Base-by-base conservation (phyloP, 1,140 invertebrate genomes). In the Megalopta genalis region DNA sequence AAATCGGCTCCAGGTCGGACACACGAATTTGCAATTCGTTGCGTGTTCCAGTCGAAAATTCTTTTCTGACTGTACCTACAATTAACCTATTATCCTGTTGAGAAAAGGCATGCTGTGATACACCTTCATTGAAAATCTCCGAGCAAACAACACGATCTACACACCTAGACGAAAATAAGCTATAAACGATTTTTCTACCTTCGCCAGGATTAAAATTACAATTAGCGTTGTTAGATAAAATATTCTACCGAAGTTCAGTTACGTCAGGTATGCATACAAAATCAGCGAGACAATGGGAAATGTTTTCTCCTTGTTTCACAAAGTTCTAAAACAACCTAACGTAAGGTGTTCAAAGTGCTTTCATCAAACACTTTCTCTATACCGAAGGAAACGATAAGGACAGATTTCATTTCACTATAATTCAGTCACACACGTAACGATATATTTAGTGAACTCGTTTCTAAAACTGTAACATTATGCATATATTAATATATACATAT, bases 71-170 rank as follows among this genome's bases (percentile, higher is more conserved):
- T 32, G n/a, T n/a, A 32, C 32, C 32, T 32, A 32, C 32, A 32
- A 32, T 32, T n/a, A n/a, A 32, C 32, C 32, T 37, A 62, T 69
- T 23, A 37, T 46, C 65, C 76, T 42, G n/a, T 59, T 60, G 80
- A 85, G 83, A 86, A 86, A 86, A 82, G 80, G 75, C 80, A 85
- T 86, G 80, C 84, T 85, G 76, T 82, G 84, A 80, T 86, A 85
- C 68, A 72, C 62, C 63, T 86, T 82, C 72, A 77, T 27, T 23
- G 75, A 76, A 77, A 25, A 54, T 76, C 39, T 63, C 59, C 8
- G 59, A 62, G 42, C 21, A 75, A 75, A 60, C 27, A 65, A 77
- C 60, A 83, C 59, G 57, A 75, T 83, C 67, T 71, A 65, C 64
- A 72, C 16, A 72, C 16, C 25, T 66, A 76, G 65, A 70, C 18